phyloP scores from a whole-genome alignment of 2,113 vertebrate species.

The Australoheros scitulus region DNA sequence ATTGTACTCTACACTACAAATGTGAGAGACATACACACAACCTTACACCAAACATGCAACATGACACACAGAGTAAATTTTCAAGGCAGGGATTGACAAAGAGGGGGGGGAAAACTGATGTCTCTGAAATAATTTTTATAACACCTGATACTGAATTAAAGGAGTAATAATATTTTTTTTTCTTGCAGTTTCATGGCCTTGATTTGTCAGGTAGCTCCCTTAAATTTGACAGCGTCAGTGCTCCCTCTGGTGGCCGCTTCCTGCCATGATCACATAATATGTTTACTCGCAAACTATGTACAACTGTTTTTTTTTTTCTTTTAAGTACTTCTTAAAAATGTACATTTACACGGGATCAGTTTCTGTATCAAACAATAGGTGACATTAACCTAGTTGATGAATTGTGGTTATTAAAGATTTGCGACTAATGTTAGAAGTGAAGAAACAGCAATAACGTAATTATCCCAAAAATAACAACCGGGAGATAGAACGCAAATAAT shows the following conservation, averaged over 20 bases:
- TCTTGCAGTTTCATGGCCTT: conserved; percentile 26
- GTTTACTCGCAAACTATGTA: neutral
- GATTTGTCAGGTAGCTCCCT: neutral
- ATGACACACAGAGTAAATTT: conserved; percentile 24
- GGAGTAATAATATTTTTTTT: conserved; percentile 12
- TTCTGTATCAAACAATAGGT: neutral
- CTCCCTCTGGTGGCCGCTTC: conserved; percentile 71
- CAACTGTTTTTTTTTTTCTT: accelerated
- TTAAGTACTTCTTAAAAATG: neutral
- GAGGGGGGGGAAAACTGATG: neutral
- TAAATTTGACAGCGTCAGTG: conserved; percentile 62
- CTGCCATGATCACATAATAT: neutral
- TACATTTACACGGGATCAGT: neutral
- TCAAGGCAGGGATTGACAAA: neutral
- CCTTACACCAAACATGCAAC: conserved; percentile 16
- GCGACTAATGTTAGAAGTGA: neutral
- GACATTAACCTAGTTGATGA: neutral
- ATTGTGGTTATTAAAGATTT: neutral
- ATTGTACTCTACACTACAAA: conserved; percentile 58
- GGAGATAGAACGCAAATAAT: conserved; percentile 1
- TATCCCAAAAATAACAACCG: neutral
- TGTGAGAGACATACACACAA: conserved; percentile 52
- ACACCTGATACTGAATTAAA: neutral
- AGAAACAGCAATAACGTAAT: neutral
- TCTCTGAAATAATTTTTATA: conserved; percentile 35